A percentile compares a stretch with the other conserved stretches of the same genome.
Conservation (phyloP, 2,113 vertebrate species). For the Synodontis membranacea region DNA sequence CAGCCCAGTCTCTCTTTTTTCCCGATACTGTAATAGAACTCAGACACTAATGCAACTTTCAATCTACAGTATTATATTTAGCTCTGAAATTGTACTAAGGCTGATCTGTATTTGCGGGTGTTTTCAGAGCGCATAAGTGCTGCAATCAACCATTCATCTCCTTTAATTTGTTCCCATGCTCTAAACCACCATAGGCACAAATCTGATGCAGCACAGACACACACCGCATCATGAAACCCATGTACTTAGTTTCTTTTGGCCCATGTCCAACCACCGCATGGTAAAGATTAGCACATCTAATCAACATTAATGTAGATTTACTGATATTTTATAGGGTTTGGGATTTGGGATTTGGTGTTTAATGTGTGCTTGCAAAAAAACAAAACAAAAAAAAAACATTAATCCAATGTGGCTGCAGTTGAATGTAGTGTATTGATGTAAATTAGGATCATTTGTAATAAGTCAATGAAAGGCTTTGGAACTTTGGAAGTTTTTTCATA, state of each 20-base stretch:
- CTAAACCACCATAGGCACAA: slow-evolving; percentile 25
- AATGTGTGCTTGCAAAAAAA: slow-evolving; percentile 21
- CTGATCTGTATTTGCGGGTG: background rate
- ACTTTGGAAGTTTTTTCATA: background rate
- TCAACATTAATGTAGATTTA: slow-evolving; percentile 35
- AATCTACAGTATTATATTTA: slow-evolving; percentile 23
- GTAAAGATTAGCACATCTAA: slow-evolving; percentile 37
- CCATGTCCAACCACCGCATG: slow-evolving; percentile 18
- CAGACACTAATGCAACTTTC: background rate
- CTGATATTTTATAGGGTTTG: slow-evolving; percentile 35
- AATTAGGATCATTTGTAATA: slow-evolving; percentile 10
- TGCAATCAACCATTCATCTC: slow-evolving; percentile 32
- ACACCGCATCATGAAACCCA: slow-evolving; percentile 16
- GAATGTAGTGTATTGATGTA: slow-evolving; percentile 22
- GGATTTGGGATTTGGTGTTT: slow-evolving; percentile 29
- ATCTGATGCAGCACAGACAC: slow-evolving; percentile 23
- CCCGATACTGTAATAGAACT: background rate
- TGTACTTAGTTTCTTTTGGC: slow-evolving; percentile 20
- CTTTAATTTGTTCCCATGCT: slow-evolving; percentile 3
- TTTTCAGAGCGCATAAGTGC: slow-evolving; percentile 23
- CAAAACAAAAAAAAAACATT: no score
- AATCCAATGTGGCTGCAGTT: slow-evolving; percentile 10
- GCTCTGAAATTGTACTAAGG: slow-evolving; percentile 23
- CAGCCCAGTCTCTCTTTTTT: background rate
- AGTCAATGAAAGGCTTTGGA: background rate